These are phyloP conservation scores for Lasius platythorax DNA, from an alignment of 2,888 invertebrate species.

Conservation along the genomic window DNA sequence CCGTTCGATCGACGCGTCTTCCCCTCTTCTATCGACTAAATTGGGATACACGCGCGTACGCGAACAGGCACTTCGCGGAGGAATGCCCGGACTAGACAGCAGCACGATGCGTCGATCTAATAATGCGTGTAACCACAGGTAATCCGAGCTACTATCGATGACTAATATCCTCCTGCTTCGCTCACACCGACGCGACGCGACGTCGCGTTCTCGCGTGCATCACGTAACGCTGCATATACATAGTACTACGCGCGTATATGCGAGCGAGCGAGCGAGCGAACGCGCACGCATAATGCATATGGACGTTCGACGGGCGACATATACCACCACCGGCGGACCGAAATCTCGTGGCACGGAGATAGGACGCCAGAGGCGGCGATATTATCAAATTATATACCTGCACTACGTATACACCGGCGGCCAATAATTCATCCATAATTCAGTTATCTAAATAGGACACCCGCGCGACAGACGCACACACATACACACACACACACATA, in stretches of 20 bases:
- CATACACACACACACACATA: not conserved
- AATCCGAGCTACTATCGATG: slow-evolving; percentile 77
- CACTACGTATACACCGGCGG: slow-evolving; percentile 79
- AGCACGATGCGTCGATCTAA: slow-evolving; percentile 73
- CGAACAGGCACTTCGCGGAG: slow-evolving; percentile 45
- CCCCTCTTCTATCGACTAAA: not conserved
- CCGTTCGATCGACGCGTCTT: not conserved
- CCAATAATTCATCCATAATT: slow-evolving; percentile 84
- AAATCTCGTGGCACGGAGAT: slow-evolving; percentile 63
- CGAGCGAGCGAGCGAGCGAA: not conserved
- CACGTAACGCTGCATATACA: not conserved
- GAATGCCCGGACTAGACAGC: slow-evolving; percentile 51
- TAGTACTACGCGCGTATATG: not conserved
- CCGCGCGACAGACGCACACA: slow-evolving; percentile 29
- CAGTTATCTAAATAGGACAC: slow-evolving; percentile 82
- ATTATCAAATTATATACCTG: slow-evolving; percentile 82
- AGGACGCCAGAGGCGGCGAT: slow-evolving; percentile 75
- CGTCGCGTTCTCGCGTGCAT: not conserved
- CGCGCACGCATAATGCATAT: slow-evolving; percentile 55
- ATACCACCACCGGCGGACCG: slow-evolving; percentile 48
- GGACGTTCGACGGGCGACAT: slow-evolving; percentile 59
- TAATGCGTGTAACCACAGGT: slow-evolving; percentile 83
- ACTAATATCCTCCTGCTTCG: slow-evolving; percentile 55
- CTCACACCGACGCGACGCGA: slow-evolving; percentile 36
- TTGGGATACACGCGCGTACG: not conserved